Percentiles rank a stretch among this genome's conserved stretches.
Conservation (phyloP, 2,797 vertebrate genomes). For the Hydrolagus colliei region DNA sequence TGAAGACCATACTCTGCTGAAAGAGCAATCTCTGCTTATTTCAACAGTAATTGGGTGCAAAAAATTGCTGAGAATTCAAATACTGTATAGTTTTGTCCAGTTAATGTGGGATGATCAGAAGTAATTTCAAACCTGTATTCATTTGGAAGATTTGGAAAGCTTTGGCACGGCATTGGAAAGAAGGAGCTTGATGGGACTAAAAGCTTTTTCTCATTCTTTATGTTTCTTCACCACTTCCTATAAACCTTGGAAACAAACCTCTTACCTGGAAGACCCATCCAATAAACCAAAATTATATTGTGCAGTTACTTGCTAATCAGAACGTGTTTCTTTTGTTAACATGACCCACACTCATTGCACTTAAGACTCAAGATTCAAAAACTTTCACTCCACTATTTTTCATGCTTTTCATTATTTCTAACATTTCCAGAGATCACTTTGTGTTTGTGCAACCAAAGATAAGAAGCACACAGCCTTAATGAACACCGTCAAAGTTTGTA, state of each 20-base stretch:
- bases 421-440: not conserved
- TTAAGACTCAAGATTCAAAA: not conserved
- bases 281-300: not conserved
- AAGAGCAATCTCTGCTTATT: no score
- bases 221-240: not conserved
- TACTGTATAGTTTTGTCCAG: no score
- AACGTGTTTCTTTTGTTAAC: not conserved
- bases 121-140: no score
- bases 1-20: no score
- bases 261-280: not conserved
- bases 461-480: not conserved
- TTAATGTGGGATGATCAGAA: no score
- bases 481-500: no score
- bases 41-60: no score
- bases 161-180: no score
- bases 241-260: not conserved
- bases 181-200: no score
- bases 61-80: no score
- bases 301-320: not conserved
- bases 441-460: not conserved
- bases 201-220: no score
- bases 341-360: not conserved
- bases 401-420: conserved; percentile 6
- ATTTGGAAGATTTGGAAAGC: no score
- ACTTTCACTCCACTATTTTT: not conserved